Conservation (phyloP, 2,888 invertebrate species). For the Mechanitis messenoides region DNA sequence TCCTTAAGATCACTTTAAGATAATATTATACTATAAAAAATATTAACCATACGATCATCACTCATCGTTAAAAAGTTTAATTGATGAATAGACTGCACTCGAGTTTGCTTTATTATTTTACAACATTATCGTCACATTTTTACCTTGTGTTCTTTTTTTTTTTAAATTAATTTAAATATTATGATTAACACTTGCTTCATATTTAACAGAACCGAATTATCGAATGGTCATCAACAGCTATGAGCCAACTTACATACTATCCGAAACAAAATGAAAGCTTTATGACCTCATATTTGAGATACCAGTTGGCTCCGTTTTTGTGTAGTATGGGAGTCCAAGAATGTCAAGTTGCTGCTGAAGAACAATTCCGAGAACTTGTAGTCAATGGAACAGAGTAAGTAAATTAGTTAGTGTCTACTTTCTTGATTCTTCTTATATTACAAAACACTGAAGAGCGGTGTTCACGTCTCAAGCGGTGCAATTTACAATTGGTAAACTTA, state of each 20-base stretch:
- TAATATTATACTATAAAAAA: no score
- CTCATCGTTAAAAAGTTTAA: no score
- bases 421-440: neutral
- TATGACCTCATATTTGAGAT: constrained; percentile 59
- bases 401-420: neutral
- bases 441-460: neutral
- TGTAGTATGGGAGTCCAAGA: constrained; percentile 42
- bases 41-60: no score
- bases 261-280: constrained; percentile 44
- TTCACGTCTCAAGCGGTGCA: no score
- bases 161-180: neutral
- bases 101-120: neutral
- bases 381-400: constrained; percentile 41
- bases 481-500: no score
- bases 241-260: constrained; percentile 44
- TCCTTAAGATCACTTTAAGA: no score
- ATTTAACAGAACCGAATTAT: constrained; percentile 40
- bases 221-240: constrained; percentile 46
- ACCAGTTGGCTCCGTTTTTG: constrained; percentile 54
- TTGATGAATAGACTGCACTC: neutral
- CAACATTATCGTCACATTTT: no score
- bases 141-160: neutral
- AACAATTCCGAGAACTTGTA: constrained; percentile 42
- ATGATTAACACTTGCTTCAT: neutral
- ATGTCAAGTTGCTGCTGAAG: constrained; percentile 44